Conservation (phyloP, 2,113 vertebrate species). For the Alosa alosa region DNA sequence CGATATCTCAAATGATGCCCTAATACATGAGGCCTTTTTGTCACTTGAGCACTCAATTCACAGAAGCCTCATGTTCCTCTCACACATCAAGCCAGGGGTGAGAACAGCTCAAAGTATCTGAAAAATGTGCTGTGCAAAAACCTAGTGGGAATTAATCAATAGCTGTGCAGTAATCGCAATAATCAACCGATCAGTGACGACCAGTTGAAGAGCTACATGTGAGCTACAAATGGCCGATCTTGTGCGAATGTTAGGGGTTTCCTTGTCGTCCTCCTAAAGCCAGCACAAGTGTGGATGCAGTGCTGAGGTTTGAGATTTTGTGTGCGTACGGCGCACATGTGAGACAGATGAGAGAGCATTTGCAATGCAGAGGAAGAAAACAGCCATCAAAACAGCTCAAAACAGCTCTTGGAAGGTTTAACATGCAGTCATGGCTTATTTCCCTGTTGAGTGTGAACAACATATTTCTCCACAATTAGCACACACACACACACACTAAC, state of each 20-base stretch:
- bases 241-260: neutral
- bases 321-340: constrained; percentile 36
- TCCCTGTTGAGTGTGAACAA: constrained; percentile 34
- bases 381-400: constrained; percentile 29
- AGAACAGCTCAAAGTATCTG: neutral
- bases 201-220: neutral
- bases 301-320: constrained; percentile 10
- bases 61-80: neutral
- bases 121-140: neutral
- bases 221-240: neutral
- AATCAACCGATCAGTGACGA: neutral
- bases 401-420: constrained; percentile 29
- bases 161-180: neutral
- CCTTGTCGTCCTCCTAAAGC: neutral
- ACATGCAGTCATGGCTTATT: constrained; percentile 31
- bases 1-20: neutral
- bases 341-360: constrained; percentile 42
- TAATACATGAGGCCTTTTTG: neutral
- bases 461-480: constrained; percentile 37
- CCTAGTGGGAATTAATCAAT: neutral
- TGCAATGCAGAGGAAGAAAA: constrained; percentile 32
- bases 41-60: neutral
- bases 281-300: neutral
- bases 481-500: neutral
- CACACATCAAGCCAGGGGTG: neutral